phyloP scores from a whole-genome alignment of 1,140 invertebrate genomes.

The Melanaphis sacchari region DNA sequence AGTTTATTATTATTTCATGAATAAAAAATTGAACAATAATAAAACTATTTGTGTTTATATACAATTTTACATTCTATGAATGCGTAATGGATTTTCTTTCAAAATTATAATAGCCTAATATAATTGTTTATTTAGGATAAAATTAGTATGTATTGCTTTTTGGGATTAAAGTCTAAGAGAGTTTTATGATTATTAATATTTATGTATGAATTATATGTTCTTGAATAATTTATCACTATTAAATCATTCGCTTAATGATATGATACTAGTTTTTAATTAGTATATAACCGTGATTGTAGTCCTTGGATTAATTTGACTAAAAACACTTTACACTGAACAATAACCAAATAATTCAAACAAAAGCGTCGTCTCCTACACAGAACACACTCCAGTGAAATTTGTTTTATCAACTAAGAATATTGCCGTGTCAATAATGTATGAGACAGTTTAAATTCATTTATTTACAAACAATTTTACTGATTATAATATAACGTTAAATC shows the following conservation, averaged over 20 bases:
- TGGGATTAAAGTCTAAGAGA: neutral
- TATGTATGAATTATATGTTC: neutral
- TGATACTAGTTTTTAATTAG: slow-evolving; percentile 1
- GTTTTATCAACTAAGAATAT: neutral
- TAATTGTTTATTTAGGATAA: neutral
- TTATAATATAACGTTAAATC: neutral
- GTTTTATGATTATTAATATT: neutral
- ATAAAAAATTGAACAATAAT: neutral
- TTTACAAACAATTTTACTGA: neutral
- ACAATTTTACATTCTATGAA: neutral
- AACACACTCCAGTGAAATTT: neutral
- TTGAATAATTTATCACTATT: neutral
- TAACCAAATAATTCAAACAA: neutral
- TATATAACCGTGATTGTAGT: neutral
- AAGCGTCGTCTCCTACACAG: neutral
- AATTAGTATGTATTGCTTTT: neutral
- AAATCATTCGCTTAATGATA: neutral
- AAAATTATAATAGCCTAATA: slow-evolving; percentile 17
- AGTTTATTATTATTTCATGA: neutral
- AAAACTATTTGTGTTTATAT: neutral
- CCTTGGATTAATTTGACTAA: neutral
- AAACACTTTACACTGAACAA: neutral
- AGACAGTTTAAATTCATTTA: neutral
- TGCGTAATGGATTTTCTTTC: neutral
- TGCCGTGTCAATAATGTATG: neutral